These are phyloP conservation scores for Phycodurus eques DNA, from an alignment of 2,113 vertebrate species.

Conservation along the genomic window DNA sequence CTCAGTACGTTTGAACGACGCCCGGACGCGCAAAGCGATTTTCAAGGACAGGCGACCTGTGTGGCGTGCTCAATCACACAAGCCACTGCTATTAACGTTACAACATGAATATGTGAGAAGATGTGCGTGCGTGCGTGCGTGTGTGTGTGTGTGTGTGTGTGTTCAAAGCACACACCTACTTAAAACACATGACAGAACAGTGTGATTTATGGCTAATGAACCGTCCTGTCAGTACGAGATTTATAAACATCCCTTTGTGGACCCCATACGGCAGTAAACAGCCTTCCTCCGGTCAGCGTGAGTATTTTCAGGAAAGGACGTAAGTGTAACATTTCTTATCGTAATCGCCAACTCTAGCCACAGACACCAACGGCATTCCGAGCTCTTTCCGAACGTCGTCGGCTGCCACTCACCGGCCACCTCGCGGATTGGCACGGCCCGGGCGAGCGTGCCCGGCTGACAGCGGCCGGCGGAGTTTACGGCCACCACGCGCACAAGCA, in stretches of 20 bases:
- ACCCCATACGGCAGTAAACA: constrained; percentile 35
- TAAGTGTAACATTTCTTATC: constrained; percentile 22
- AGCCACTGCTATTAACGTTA: background rate
- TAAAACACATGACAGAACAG: constrained; percentile 30
- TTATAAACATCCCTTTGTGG: constrained; percentile 61
- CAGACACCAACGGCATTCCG: background rate
- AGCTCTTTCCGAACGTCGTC: background rate
- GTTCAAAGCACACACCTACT: constrained; percentile 2
- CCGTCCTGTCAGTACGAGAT: constrained; percentile 69
- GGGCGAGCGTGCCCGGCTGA: constrained; percentile 66
- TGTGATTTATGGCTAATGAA: constrained; percentile 65
- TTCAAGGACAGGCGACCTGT: background rate
- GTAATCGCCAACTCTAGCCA: background rate
- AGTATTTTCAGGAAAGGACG: constrained; percentile 57
- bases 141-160: background rate
- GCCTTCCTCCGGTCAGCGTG: constrained; percentile 35
- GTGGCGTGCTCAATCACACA: background rate
- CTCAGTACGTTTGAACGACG: background rate
- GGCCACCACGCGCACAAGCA: constrained; percentile 78
- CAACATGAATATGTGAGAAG: background rate
- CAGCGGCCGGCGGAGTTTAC: constrained; percentile 75
- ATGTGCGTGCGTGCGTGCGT: background rate
- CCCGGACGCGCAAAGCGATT: background rate
- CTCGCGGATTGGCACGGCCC: constrained; percentile 78
- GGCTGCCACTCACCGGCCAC: constrained; percentile 73